Conservation (phyloP, 2,888 invertebrate genomes). For the Ormyrus pomaceus region DNA sequence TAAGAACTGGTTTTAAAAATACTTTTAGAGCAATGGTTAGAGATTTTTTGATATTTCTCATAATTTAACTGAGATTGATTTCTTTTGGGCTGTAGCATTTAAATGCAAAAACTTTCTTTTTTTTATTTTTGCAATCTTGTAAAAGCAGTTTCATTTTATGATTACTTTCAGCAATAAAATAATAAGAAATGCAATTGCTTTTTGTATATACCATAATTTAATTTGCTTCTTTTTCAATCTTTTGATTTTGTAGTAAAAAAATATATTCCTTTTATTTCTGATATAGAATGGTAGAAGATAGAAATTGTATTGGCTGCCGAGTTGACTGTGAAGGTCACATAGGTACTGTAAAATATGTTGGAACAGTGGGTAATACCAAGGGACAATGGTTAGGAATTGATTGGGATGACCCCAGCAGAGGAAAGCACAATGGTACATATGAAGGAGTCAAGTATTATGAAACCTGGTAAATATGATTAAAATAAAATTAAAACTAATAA, state of each 20-base stretch:
- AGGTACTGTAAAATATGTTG: constrained; percentile 78
- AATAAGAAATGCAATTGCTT: background rate
- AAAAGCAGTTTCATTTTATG: background rate
- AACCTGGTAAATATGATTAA: constrained; percentile 77
- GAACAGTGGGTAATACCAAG: constrained; percentile 75
- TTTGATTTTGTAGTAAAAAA: background rate
- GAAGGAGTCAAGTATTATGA: constrained; percentile 89
- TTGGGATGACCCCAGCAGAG: constrained; percentile 93
- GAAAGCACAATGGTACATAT: constrained; percentile 94
- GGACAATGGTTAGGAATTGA: constrained; percentile 94
- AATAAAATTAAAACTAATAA: background rate
- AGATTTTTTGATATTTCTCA: background rate
- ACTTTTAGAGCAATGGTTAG: background rate
- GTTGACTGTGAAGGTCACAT: constrained; percentile 76
- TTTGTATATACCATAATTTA: background rate
- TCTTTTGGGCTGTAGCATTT: background rate
- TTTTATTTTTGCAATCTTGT: background rate
- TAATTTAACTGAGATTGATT: background rate
- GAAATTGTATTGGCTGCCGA: constrained; percentile 74
- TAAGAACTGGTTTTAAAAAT: background rate
- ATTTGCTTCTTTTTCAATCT: background rate
- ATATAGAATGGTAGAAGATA: constrained; percentile 71
- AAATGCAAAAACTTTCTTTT: background rate
- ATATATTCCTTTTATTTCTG: constrained; percentile 4
- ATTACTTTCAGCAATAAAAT: background rate